phyloP scores from a whole-genome alignment of 2,797 vertebrate genomes.

The Caiman crocodilus region DNA sequence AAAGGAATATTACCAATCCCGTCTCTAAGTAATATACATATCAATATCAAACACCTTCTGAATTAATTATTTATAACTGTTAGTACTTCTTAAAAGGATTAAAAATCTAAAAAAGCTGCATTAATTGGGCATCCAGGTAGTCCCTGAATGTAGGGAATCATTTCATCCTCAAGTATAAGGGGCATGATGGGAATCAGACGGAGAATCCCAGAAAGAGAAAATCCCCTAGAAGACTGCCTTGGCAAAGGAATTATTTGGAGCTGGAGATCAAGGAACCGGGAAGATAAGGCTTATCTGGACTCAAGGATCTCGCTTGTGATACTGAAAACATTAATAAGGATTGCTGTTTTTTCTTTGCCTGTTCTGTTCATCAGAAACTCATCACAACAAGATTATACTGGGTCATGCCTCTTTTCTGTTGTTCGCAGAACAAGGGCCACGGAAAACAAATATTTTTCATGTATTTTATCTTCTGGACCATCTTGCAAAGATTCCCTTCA shows the following conservation, averaged over 20 bases:
- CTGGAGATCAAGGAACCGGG: background rate
- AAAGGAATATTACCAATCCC: background rate
- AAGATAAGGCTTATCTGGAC: background rate
- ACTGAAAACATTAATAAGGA: background rate
- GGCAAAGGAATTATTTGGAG: background rate
- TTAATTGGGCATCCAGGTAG: accelerated
- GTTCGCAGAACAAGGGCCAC: background rate
- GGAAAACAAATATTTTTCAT: background rate
- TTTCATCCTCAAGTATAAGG: background rate
- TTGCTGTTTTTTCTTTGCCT: background rate
- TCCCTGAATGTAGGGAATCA: background rate
- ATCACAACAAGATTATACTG: background rate
- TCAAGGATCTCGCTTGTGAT: background rate
- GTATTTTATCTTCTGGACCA: background rate
- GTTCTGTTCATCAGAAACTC: background rate
- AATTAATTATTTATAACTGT: background rate
- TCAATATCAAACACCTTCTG: background rate
- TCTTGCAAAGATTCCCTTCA: background rate
- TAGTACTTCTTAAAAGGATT: background rate
- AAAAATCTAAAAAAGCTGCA: accelerated
- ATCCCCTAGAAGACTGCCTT: background rate
- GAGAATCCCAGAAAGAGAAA: background rate
- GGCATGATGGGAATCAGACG: background rate
- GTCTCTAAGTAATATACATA: background rate
- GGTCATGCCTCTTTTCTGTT: background rate